Percentiles rank a stretch among this genome's conserved stretches.
Conservation (phyloP, 2,888 invertebrate species). For the Cephalotes varians region DNA sequence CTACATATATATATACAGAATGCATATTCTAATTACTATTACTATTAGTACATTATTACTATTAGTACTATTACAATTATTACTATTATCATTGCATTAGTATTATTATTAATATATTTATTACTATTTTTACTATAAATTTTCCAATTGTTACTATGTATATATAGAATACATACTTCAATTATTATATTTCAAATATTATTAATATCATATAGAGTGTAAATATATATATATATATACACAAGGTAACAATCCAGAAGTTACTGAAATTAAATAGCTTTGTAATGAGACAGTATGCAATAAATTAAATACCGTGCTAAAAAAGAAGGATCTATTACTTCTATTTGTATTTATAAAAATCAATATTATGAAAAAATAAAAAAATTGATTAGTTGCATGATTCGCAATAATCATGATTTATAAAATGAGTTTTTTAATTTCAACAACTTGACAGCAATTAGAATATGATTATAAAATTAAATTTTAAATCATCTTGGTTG, state of each 20-base stretch:
- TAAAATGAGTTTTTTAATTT: background rate
- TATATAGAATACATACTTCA: too few species aligned
- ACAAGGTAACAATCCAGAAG: background rate
- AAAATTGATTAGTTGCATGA: background rate
- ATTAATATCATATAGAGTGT: background rate
- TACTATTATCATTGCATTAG: background rate
- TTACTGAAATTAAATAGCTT: background rate
- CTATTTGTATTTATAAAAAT: background rate
- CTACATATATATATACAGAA: background rate
- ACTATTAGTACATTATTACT: too few species aligned
- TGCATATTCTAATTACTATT: background rate
- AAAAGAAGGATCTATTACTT: background rate
- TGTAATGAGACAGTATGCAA: background rate
- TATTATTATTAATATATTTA: too few species aligned
- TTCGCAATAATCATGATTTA: background rate
- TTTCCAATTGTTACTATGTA: too few species aligned
- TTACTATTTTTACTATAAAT: too few species aligned
- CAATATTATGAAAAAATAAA: background rate
- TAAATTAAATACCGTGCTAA: background rate
- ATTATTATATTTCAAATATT: background rate
- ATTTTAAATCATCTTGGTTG: background rate
- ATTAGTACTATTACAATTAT: too few species aligned
- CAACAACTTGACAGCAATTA: background rate
- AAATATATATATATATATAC: background rate
- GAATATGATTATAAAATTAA: background rate